These are phyloP conservation scores for Pristionchus maxplancki DNA, from an alignment of 2,888 invertebrate genomes.

Conservation along the genomic window DNA sequence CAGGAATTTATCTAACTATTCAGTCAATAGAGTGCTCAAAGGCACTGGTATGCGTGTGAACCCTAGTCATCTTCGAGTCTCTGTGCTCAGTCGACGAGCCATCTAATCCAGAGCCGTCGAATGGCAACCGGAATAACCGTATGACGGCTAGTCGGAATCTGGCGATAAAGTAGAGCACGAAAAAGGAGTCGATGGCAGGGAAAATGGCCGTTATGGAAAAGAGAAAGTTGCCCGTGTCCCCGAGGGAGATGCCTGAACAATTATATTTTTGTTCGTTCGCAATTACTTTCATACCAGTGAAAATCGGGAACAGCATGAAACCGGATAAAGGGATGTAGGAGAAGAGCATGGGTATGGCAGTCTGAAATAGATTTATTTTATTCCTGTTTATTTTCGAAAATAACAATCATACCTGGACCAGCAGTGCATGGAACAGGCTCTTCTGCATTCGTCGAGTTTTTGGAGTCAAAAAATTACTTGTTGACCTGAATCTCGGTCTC, in stretches of 20 bases:
- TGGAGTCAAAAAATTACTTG: neutral
- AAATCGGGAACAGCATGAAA: constrained; percentile 1
- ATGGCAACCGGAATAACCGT: neutral
- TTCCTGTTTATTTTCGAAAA: too few relatives aligned
- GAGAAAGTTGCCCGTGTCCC: neutral
- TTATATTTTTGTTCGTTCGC: too few relatives aligned
- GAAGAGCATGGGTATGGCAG: neutral
- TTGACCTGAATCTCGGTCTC: neutral
- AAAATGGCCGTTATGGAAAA: neutral
- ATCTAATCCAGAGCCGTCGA: neutral
- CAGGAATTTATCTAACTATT: too few relatives aligned
- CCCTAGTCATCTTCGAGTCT: neutral
- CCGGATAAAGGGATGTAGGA: neutral
- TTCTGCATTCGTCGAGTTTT: neutral
- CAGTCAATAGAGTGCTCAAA: neutral
- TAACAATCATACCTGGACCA: neutral
- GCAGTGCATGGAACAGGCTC: neutral
- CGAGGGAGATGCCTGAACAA: neutral
- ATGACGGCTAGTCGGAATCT: neutral
- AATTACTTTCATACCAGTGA: too few relatives aligned
- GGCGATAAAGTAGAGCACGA: neutral
- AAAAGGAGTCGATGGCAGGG: constrained; percentile 6
- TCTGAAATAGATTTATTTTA: neutral
- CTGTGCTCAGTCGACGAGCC: neutral
- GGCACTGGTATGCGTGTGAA: neutral